phyloP scores from a whole-genome alignment of 2,888 invertebrate species.

The Chromoteleia sp. region DNA sequence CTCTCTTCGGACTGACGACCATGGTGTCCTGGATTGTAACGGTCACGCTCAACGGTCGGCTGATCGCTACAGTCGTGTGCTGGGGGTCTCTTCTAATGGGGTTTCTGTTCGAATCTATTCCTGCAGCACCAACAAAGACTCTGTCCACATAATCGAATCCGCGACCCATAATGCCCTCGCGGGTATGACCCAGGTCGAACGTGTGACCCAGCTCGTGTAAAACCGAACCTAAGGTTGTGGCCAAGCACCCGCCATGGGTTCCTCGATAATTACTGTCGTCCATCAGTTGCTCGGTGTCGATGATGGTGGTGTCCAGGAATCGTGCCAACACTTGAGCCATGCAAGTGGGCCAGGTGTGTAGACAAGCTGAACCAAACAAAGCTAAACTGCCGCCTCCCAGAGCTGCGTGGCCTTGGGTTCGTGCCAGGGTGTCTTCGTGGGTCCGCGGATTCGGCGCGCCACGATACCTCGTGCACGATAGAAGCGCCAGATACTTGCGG shows the following conservation, averaged over 20 bases:
- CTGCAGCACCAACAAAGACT: conserved; percentile 89
- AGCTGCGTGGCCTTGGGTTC: conserved; percentile 94
- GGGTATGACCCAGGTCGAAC: conserved; percentile 96
- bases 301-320: conserved; percentile 87
- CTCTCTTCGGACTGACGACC: conserved; percentile 84
- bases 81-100: conserved; percentile 86
- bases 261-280: conserved; percentile 97
- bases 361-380: conserved; percentile 94
- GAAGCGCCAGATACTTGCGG: conserved; percentile 94
- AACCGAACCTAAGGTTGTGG: conserved; percentile 95
- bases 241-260: conserved; percentile 94
- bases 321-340: conserved; percentile 89
- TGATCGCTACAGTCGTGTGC: conserved; percentile 87
- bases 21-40: conserved; percentile 87
- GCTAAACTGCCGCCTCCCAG: conserved; percentile 96
- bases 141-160: conserved; percentile 94
- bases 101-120: conserved; percentile 87
- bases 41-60: conserved; percentile 87
- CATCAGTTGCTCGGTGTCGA: conserved; percentile 91
- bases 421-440: conserved; percentile 89
- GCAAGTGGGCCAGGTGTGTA: conserved; percentile 94
- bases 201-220: conserved; percentile 97
- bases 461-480: conserved; percentile 93
- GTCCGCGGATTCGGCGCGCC: conserved; percentile 88
- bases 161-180: conserved; percentile 96